Evolutionary conservation across 1,140 invertebrate species (phyloP), one percentile per base, ranked within the genome.

Genomic region (Drosophila tristis): DNA sequence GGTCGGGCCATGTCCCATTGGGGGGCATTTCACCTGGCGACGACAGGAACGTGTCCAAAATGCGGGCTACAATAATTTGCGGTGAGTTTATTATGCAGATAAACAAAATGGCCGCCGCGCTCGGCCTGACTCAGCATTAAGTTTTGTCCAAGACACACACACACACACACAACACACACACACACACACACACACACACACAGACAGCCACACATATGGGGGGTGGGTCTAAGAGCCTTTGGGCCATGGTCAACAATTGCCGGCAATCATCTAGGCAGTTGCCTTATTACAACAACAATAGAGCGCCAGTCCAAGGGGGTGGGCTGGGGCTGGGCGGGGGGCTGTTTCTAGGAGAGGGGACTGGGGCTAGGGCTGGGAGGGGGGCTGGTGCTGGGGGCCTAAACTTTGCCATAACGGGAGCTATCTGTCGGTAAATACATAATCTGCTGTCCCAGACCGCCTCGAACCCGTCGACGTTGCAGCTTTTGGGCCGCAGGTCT

Each of bases 391-490:
- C n/a, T n/a, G n/a, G 11, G n/a, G 15, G 11, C 11, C 23, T 43
- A 68, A 84, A 80, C 63, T 87, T 89, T 75, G 68, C 80, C 73
- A 89, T 82, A 89, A 89, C 66, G 76, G 72, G 58, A 89, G 85
- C 89, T 89, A 89, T 89, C 84, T 89, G 68, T 48, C 85, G 74
- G 84, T 89, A 89, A 89, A 89, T 89, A 89, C 84, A 89, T 89
- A 89, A 89, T 89, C 85, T 84, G 79, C 79, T 65, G 35, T 25
- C 51, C 54, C 16, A 44, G 61, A n/a, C n/a, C n/a, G 23, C 11
- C 58, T 51, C 58, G 63, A 48, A 77, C 60, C 63, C 48, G 53
- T 59, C 60, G 53, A 64, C 66, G 49, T 42, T 77, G 72, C 72
- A 68, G 71, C 67, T 78, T 66, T 67, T 61, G 61, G 56, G 4